Conservation (phyloP, 2,888 invertebrate species). For the Muschampia plurimacula region DNA sequence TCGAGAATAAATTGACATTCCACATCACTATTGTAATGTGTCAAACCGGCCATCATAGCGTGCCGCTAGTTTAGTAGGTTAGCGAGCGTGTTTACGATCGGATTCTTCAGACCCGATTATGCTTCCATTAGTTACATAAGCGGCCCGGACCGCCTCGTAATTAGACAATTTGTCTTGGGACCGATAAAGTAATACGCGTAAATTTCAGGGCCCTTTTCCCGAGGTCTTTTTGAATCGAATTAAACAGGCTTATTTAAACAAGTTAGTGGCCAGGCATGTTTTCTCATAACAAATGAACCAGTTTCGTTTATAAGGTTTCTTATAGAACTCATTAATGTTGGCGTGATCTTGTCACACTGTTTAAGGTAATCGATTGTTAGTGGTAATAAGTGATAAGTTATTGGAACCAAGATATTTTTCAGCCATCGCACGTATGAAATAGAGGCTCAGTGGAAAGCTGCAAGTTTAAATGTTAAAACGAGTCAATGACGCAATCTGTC, state of each 20-base stretch:
- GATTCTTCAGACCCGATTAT: slow-evolving; percentile 75
- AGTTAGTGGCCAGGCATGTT: not conserved
- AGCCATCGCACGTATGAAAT: not conserved
- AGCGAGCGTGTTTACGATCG: slow-evolving; percentile 82
- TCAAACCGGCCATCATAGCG: no score
- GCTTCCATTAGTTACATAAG: slow-evolving; percentile 80
- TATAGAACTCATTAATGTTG: no score
- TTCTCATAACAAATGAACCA: not conserved
- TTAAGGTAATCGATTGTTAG: not conserved
- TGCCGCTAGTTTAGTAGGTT: slow-evolving; percentile 83
- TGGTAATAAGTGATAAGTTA: not conserved
- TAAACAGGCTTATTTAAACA: slow-evolving; percentile 3
- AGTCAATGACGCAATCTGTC: slow-evolving; percentile 75
- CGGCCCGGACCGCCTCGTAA: slow-evolving; percentile 62
- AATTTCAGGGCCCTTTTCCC: slow-evolving; percentile 22
- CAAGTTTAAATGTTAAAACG: slow-evolving; percentile 50
- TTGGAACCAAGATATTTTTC: not conserved
- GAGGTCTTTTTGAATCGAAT: slow-evolving; percentile 27
- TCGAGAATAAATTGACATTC: slow-evolving; percentile 65
- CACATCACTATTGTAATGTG: no score
- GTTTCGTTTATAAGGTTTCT: not conserved
- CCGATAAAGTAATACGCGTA: slow-evolving; percentile 48
- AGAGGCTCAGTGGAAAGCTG: slow-evolving; percentile 42
- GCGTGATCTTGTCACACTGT: no score
- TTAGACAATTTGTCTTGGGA: slow-evolving; percentile 72